Conservation (phyloP, 2,888 invertebrate genomes). For the Flexamia atlantica region DNA sequence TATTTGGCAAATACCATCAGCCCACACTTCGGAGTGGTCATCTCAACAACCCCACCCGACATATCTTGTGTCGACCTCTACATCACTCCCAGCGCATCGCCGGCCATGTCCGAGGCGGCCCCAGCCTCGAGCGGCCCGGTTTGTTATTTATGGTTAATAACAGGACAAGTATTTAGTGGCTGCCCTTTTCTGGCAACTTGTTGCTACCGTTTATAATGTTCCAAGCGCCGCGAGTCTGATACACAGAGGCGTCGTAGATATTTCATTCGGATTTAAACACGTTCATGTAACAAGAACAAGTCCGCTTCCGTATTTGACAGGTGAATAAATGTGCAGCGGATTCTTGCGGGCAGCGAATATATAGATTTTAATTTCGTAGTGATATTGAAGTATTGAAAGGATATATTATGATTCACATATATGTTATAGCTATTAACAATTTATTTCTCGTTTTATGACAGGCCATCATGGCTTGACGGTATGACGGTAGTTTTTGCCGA, state of each 20-base stretch:
- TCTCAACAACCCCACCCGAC: too few species aligned
- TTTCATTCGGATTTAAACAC: conserved; percentile 1
- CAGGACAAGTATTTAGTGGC: conserved; percentile 49
- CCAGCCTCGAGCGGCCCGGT: conserved; percentile 30
- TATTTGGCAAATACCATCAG: too few species aligned
- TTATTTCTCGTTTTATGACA: too few species aligned
- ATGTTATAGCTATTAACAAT: too few species aligned
- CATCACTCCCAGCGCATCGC: neutral
- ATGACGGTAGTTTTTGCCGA: too few species aligned
- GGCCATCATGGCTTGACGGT: too few species aligned
- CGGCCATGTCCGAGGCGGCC: conserved; percentile 9
- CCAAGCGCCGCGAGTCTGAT: neutral
- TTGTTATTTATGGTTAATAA: conserved; percentile 46
- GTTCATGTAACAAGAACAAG: neutral
- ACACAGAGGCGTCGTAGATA: neutral
- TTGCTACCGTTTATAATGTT: conserved; percentile 37
- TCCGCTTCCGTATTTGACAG: neutral
- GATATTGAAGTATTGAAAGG: too few species aligned
- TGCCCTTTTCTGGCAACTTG: conserved; percentile 45
- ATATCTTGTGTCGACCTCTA: too few species aligned
- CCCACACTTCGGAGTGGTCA: too few species aligned
- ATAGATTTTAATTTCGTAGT: too few species aligned
- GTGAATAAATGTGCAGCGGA: neutral
- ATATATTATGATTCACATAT: too few species aligned
- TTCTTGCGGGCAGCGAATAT: too few species aligned